Conservation (phyloP, 1,140 invertebrate species). For the Lepeophtheirus salmonis region DNA sequence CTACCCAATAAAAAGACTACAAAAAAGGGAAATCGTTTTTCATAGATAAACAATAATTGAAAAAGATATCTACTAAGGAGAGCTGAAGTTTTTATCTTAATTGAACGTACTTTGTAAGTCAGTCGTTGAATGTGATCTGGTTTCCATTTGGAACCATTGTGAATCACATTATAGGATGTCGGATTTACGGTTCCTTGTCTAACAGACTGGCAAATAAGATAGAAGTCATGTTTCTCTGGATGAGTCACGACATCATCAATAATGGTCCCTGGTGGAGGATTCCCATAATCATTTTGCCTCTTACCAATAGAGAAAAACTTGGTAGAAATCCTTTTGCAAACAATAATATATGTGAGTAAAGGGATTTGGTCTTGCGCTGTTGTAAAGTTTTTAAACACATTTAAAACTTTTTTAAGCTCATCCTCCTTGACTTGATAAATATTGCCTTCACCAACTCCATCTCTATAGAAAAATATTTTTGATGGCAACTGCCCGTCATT, state of each 20-base stretch:
- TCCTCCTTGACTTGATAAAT: neutral
- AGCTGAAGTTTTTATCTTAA: too few relatives aligned
- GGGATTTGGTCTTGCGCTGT: slow-evolving; percentile 20
- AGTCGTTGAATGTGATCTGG: slow-evolving; percentile 49
- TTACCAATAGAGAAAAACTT: slow-evolving; percentile 21
- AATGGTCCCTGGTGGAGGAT: slow-evolving; percentile 68
- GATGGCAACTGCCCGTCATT: slow-evolving; percentile 26
- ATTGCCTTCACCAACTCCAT: slow-evolving; percentile 33
- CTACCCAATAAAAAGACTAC: too few relatives aligned
- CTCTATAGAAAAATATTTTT: slow-evolving; percentile 31
- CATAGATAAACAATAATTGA: too few relatives aligned
- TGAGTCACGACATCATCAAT: slow-evolving; percentile 65
- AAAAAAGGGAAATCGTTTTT: too few relatives aligned
- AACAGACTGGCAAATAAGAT: slow-evolving; percentile 52
- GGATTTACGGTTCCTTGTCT: slow-evolving; percentile 52
- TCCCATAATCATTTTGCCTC: slow-evolving; percentile 28
- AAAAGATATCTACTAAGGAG: too few relatives aligned
- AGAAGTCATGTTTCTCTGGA: slow-evolving; percentile 63
- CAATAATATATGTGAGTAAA: slow-evolving; percentile 45
- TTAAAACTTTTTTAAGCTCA: neutral
- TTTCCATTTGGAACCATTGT: slow-evolving; percentile 38
- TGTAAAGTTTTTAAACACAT: neutral
- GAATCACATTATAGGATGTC: slow-evolving; percentile 55
- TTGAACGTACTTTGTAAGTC: slow-evolving; percentile 53
- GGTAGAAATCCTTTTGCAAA: slow-evolving; percentile 39